A percentile compares a stretch with the other conserved stretches of the same genome.
These are phyloP conservation scores for Myotis findleyi DNA, from an alignment of 2,797 vertebrate genomes.

Conservation along the genomic window DNA sequence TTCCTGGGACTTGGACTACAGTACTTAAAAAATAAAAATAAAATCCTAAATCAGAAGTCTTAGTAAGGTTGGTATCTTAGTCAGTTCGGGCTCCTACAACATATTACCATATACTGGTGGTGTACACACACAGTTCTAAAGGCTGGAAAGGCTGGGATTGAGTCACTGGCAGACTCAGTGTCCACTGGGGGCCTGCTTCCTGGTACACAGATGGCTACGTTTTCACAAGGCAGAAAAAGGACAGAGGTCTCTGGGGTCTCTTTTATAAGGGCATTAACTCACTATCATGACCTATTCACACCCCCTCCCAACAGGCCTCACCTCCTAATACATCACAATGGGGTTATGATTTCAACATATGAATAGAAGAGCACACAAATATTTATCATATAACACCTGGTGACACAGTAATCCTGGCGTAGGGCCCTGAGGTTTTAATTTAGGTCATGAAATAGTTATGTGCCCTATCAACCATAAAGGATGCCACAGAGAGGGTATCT, in stretches of 20 bases:
- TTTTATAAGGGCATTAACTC: background rate
- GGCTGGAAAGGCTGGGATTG: background rate
- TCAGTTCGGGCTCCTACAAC: background rate
- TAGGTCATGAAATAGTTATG: background rate
- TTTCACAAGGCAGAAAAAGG: background rate
- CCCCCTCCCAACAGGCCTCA: background rate
- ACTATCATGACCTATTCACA: background rate
- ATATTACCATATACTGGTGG: background rate
- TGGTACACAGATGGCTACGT: background rate
- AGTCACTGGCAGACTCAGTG: background rate
- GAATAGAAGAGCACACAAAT: background rate
- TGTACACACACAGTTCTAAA: background rate
- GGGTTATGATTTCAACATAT: background rate
- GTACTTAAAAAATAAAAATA: background rate
- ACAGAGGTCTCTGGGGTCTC: background rate
- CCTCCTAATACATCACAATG: background rate
- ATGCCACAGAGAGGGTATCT: background rate
- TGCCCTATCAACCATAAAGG: background rate
- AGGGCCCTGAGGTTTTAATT: background rate
- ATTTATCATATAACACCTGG: background rate
- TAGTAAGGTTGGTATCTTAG: background rate
- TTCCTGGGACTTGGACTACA: background rate
- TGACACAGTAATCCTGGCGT: background rate
- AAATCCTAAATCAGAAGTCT: background rate
- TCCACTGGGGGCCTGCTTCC: background rate